phyloP scores from a whole-genome alignment of 2,888 invertebrate genomes.

The Andrena trimmerana region DNA sequence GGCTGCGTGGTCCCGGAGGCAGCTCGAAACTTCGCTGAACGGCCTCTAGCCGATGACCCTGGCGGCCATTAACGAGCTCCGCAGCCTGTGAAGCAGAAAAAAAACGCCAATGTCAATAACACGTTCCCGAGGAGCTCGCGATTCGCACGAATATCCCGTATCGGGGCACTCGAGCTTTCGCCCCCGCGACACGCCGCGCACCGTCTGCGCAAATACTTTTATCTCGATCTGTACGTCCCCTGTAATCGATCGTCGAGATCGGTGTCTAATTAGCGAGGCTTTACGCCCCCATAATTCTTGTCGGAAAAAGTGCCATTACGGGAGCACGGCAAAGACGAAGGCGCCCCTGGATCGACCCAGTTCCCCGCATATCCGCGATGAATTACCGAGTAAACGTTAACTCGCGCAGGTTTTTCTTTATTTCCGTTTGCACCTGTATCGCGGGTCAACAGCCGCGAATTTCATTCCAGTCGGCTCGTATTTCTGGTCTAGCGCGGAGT shows the following conservation, averaged over 20 bases:
- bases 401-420: slow-evolving; percentile 31
- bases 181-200: background rate
- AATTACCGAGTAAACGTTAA: background rate
- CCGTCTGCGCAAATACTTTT: background rate
- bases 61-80: slow-evolving; percentile 55
- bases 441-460: slow-evolving; percentile 67
- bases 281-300: background rate
- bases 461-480: slow-evolving; percentile 65
- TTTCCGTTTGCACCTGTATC: slow-evolving; percentile 73
- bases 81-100: slow-evolving; percentile 51
- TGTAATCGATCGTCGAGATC: slow-evolving; percentile 5
- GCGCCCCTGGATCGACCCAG: background rate
- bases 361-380: background rate
- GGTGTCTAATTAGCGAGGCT: slow-evolving; percentile 3
- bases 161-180: background rate
- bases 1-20: slow-evolving; percentile 70
- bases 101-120: slow-evolving; percentile 58
- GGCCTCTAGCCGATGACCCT: slow-evolving; percentile 58
- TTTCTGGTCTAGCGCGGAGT: slow-evolving; percentile 58
- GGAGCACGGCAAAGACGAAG: too few species aligned
- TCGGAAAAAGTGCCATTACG: too few species aligned
- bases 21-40: slow-evolving; percentile 60
- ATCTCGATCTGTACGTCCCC: background rate
- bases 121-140: slow-evolving; percentile 11
- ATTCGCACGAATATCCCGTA: background rate